These are phyloP conservation scores for Argyresthia albistria DNA, from an alignment of 2,888 invertebrate genomes.

Conservation along the genomic window DNA sequence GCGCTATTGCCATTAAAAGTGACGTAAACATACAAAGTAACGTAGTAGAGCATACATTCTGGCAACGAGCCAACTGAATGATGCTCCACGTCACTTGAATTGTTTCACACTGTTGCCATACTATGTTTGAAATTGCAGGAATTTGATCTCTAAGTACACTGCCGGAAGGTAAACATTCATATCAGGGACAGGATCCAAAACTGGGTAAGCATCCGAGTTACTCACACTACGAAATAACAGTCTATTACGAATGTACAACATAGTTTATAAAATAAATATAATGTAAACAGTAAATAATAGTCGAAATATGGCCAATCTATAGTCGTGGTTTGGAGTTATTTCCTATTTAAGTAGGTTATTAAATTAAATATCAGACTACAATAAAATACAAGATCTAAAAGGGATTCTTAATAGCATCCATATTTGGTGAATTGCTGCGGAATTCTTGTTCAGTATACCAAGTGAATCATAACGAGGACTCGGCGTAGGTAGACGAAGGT, in stretches of 20 bases:
- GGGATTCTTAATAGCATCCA: slow-evolving; percentile 48
- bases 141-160: too few relatives aligned
- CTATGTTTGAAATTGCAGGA: background rate
- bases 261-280: too few relatives aligned
- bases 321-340: too few relatives aligned
- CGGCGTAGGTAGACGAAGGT: slow-evolving; percentile 29
- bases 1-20: background rate
- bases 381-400: slow-evolving; percentile 39
- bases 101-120: background rate
- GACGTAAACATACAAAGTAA: background rate
- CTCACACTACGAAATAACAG: too few relatives aligned
- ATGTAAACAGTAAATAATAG: too few relatives aligned
- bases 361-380: slow-evolving; percentile 21
- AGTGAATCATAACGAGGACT: slow-evolving; percentile 35
- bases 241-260: too few relatives aligned
- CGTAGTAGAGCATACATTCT: background rate
- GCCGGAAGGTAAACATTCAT: too few relatives aligned
- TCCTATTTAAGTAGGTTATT: too few relatives aligned
- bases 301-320: too few relatives aligned
- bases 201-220: too few relatives aligned
- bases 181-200: too few relatives aligned
- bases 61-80: background rate
- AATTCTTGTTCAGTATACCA: slow-evolving; percentile 15
- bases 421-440: slow-evolving; percentile 30
- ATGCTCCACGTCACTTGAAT: background rate